Evolutionary conservation across 1,140 invertebrate species (phyloP).

Genomic region (Neomicropteryx cornuta): DNA sequence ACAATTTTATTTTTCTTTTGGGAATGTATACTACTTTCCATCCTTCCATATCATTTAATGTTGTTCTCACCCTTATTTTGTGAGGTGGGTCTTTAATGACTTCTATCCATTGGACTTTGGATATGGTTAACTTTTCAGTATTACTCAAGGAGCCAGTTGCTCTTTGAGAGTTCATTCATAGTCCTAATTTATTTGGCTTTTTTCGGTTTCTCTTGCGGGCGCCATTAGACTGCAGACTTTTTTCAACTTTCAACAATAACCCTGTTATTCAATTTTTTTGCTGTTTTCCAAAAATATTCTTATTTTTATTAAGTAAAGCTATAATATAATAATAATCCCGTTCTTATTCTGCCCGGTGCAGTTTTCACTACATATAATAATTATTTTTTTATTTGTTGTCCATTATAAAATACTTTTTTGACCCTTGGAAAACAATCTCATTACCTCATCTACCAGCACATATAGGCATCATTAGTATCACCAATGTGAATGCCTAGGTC

Average conservation of each 20-base stretch:
- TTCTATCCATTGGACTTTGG: too few species aligned
- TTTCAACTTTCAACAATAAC: constrained; percentile 5
- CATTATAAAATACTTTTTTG: neutral
- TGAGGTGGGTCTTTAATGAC: too few species aligned
- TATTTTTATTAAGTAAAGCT: neutral
- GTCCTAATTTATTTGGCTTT: too few species aligned
- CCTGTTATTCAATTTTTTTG: constrained; percentile 5
- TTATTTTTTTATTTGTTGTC: neutral
- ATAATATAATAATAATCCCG: constrained; percentile 1
- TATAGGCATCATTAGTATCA: constrained; percentile 4
- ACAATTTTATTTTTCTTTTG: too few species aligned
- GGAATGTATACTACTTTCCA: too few species aligned
- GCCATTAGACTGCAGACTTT: neutral
- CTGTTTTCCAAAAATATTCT: constrained; percentile 1
- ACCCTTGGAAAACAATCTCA: constrained; percentile 3
- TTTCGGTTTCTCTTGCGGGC: too few species aligned
- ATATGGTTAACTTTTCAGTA: too few species aligned
- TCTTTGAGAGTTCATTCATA: too few species aligned
- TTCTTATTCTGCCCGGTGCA: constrained; percentile 4
- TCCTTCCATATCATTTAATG: too few species aligned
- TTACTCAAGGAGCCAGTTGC: too few species aligned
- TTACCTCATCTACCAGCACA: constrained; percentile 5
- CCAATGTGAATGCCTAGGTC: constrained; percentile 4
- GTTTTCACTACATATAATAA: neutral
- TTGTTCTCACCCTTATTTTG: too few species aligned